Evolutionary conservation across 2,113 vertebrate genomes (phyloP).

Genomic region (Varanus komodoensis): DNA sequence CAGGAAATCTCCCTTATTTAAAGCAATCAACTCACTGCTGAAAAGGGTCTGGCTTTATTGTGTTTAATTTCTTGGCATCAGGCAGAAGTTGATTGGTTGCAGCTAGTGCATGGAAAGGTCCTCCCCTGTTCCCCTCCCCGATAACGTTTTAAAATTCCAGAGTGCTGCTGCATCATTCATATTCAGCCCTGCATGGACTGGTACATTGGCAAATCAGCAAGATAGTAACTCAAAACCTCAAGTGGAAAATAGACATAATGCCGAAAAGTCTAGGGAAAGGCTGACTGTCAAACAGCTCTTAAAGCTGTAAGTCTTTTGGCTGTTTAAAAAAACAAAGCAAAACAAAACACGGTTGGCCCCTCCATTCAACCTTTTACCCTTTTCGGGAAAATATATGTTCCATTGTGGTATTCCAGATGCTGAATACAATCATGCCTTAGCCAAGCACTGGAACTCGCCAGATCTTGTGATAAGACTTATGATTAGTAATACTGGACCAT

Average conservation of each 20-base stretch:
- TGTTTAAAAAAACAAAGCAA: conserved; percentile 22
- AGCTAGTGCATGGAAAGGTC: conserved; percentile 71
- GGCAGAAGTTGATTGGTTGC: conserved; percentile 82
- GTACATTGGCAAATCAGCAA: conserved; percentile 47
- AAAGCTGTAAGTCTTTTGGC: conserved; percentile 12
- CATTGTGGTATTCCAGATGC: not conserved
- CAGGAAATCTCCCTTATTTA: conserved; percentile 90
- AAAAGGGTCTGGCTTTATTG: conserved; percentile 80
- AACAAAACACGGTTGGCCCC: conserved; percentile 26
- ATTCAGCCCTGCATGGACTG: conserved; percentile 36
- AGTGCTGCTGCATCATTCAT: conserved; percentile 58
- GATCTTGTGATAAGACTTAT: not conserved
- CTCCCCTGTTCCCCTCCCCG: conserved; percentile 37
- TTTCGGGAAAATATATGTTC: conserved; percentile 26
- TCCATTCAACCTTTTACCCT: conserved; percentile 16
- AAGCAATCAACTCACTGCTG: conserved; percentile 85
- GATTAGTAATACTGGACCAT: not conserved
- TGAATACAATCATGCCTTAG: not conserved
- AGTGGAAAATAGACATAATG: conserved; percentile 54
- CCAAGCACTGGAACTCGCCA: not conserved
- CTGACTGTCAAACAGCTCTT: conserved; percentile 38
- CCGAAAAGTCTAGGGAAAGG: conserved; percentile 40
- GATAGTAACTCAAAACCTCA: conserved; percentile 45
- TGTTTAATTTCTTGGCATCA: conserved; percentile 85
- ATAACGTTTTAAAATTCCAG: conserved; percentile 57